phyloP scores from a whole-genome alignment of 92 coral and sea anemone species.

The Palythoa heliodiscus region DNA sequence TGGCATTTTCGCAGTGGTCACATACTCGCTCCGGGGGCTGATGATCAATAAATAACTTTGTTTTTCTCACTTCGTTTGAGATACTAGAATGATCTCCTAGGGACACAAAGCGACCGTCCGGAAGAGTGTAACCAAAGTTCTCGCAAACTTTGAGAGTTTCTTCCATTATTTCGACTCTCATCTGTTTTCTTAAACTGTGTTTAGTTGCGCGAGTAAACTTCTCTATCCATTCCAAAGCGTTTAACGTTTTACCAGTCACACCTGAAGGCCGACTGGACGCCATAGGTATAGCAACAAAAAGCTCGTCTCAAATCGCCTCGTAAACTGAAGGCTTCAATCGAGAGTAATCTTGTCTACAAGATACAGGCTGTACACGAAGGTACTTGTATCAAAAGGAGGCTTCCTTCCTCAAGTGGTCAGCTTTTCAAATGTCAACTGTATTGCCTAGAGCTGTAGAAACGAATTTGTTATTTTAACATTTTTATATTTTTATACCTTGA shows the following conservation, averaged over 20 bases:
- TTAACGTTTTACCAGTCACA: constrained; percentile 19
- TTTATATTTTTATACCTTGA: too few relatives aligned
- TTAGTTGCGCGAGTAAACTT: constrained; percentile 48
- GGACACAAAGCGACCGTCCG: constrained; percentile 52
- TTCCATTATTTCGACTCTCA: constrained; percentile 66
- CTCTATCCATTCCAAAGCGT: constrained; percentile 63
- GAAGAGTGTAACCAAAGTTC: constrained; percentile 60
- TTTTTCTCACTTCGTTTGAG: constrained; percentile 67
- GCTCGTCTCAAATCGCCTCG: too few relatives aligned
- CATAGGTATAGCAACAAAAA: not conserved
- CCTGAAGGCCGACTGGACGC: not conserved
- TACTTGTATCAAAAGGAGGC: too few relatives aligned
- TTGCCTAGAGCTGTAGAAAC: too few relatives aligned
- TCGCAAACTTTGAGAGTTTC: constrained; percentile 73
- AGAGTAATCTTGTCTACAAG: too few relatives aligned
- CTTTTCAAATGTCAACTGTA: too few relatives aligned
- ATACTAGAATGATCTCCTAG: constrained; percentile 71
- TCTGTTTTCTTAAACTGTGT: constrained; percentile 41
- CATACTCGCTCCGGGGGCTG: constrained; percentile 18
- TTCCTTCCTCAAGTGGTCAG: too few relatives aligned
- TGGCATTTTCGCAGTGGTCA: constrained; percentile 9
- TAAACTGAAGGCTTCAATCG: too few relatives aligned
- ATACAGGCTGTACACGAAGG: too few relatives aligned
- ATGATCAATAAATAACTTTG: constrained; percentile 55
- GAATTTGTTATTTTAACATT: too few relatives aligned